Conservation (phyloP, 2,888 invertebrate genomes). For the Pristionchus fissidentatus region DNA sequence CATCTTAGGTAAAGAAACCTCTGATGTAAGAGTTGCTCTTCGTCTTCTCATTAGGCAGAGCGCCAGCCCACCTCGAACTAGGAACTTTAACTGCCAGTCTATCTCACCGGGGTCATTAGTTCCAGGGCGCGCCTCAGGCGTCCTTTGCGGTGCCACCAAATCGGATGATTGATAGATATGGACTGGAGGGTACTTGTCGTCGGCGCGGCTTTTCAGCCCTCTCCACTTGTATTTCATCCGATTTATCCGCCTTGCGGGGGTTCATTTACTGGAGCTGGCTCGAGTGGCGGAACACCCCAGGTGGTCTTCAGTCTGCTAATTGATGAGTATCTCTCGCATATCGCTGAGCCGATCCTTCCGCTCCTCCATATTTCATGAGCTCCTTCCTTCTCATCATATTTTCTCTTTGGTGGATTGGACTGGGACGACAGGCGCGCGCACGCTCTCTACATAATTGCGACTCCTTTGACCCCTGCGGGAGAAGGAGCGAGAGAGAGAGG, state of each 20-base stretch:
- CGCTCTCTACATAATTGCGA: constrained; percentile 16
- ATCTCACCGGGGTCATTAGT: constrained; percentile 19
- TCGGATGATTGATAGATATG: background rate
- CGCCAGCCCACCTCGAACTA: too few species aligned
- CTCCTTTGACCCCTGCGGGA: background rate
- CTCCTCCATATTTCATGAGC: background rate
- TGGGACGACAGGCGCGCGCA: background rate
- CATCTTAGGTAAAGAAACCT: too few species aligned
- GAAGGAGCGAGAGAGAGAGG: background rate
- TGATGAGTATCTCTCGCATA: constrained; percentile 5
- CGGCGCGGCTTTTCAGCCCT: constrained; percentile 5
- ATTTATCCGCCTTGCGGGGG: constrained; percentile 35
- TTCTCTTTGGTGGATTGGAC: constrained; percentile 1
- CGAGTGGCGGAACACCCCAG: background rate
- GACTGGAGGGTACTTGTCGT: background rate
- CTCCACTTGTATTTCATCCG: constrained; percentile 26
- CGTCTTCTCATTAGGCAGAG: too few species aligned
- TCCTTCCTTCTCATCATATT: background rate
- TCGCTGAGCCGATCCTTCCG: background rate
- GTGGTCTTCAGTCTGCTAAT: constrained; percentile 13
- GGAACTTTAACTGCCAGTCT: too few species aligned
- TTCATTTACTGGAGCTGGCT: background rate
- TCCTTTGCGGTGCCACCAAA: constrained; percentile 5
- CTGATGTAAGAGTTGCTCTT: too few species aligned
- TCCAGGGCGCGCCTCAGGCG: background rate